Evolutionary conservation across 1,140 invertebrate species (phyloP), one percentile per base, ranked within the genome.

Genomic region (Drosophila lowei): DNA sequence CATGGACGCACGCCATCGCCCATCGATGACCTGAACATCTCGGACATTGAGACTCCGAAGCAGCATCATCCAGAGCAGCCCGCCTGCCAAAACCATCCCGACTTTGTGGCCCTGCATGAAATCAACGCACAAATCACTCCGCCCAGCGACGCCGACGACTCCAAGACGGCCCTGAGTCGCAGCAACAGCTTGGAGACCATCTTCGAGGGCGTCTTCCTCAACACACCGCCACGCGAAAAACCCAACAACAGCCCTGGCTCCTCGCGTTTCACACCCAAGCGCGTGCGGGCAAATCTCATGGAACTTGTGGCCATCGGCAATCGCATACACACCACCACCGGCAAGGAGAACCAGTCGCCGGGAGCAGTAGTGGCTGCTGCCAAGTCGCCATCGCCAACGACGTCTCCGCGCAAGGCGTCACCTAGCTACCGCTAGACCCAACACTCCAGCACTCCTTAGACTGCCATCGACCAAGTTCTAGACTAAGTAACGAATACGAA

Each of bases 41-140:
- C 78, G 16, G 83, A 88, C 44, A 61, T 78, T 38, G 61, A 67
- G 34, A 83, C 85, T 11, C 66, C 81, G 15, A 85, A 85, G 44
- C 68, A 77, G 13, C 25, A 60, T 23, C 54, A 48, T 13, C 64
- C 43, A 2, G 46, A 50, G 7, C 11, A 42, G 42, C 53, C 64
- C 9, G 15, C 25, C 7, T 68, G 67, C 23, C 59, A 63, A 2
- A 77, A 85, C 28, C 77, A 88, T 62, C 83, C 86, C 0, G 79
- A 91, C n/a, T 91, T 74, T 55, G 86, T 91, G 47, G 65, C 90
- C 1, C 59, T 91, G 30, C 75, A 90, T 34, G 90, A 91, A 28
- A 91, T 91, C 15, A 90, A 91, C 54, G 88, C 88, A 21, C 81
- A 90, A 46, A 91, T 91, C n/a, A 86, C 79, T 54, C 81, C 88